Percentiles rank a stretch among this genome's conserved stretches.
These are phyloP conservation scores for Xestia c-nigrum DNA, from an alignment of 2,888 invertebrate genomes.

Conservation along the genomic window DNA sequence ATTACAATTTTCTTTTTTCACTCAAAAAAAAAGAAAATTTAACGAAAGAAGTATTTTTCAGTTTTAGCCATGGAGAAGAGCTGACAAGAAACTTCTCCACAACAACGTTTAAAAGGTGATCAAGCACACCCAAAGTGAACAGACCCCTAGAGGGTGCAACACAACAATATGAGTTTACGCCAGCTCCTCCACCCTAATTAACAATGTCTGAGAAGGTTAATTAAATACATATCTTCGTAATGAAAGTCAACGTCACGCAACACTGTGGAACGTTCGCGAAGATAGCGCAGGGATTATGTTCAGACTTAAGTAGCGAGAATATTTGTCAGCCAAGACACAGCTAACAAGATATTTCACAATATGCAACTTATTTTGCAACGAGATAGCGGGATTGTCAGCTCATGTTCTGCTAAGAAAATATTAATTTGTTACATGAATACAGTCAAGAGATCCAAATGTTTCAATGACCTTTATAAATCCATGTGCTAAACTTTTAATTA, in stretches of 20 bases:
- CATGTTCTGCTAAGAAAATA: conserved; percentile 16
- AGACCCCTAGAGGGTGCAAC: background rate
- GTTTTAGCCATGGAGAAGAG: background rate
- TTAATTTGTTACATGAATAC: background rate
- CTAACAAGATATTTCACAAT: conserved; percentile 43
- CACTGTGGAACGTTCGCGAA: conserved; percentile 8
- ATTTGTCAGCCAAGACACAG: conserved; percentile 29
- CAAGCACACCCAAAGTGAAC: background rate
- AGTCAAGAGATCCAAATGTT: background rate
- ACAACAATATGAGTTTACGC: conserved; percentile 8
- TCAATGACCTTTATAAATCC: background rate
- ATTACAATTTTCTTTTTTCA: too few relatives aligned
- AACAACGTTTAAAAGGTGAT: background rate
- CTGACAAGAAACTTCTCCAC: background rate
- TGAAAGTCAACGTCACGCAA: conserved; percentile 30
- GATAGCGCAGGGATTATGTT: conserved; percentile 36
- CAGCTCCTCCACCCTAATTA: conserved; percentile 17
- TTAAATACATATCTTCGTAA: conserved; percentile 18
- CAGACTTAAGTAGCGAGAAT: conserved; percentile 23
- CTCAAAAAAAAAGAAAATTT: too few relatives aligned
- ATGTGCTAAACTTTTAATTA: background rate
- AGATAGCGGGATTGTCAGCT: conserved; percentile 22
- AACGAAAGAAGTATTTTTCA: too few relatives aligned
- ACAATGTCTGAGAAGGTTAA: conserved; percentile 27
- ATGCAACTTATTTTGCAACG: conserved; percentile 36